These are phyloP conservation scores for Volucella bombylans DNA, from an alignment of 2,888 invertebrate genomes.

Conservation along the genomic window DNA sequence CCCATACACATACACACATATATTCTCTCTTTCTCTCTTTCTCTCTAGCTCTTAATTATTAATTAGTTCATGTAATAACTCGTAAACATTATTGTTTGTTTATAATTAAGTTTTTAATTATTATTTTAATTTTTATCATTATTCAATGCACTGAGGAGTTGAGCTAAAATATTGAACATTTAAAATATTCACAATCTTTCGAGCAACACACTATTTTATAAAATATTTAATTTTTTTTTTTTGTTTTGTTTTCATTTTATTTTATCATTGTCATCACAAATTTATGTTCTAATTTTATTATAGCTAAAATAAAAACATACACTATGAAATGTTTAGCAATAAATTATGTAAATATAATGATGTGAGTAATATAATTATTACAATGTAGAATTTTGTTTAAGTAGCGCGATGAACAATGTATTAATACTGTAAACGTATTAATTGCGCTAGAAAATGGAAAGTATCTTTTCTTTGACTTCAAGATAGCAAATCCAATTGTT, in stretches of 20 bases:
- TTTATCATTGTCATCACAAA: constrained; percentile 10
- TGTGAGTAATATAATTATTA: constrained; percentile 51
- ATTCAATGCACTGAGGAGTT: constrained; percentile 36
- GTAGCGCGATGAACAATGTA: no score
- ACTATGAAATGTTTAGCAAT: constrained; percentile 56
- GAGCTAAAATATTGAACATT: constrained; percentile 36
- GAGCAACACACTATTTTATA: constrained; percentile 2
- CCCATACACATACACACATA: background rate
- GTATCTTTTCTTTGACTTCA: no score
- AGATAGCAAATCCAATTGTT: no score
- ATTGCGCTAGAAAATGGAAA: no score
- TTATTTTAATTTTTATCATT: constrained; percentile 20
- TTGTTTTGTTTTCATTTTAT: background rate
- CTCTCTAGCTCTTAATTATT: constrained; percentile 16
- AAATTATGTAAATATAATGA: constrained; percentile 59
- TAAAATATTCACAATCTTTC: constrained; percentile 40
- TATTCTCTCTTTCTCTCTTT: background rate
- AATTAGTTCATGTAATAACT: background rate
- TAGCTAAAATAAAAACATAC: background rate
- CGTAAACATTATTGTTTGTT: constrained; percentile 4
- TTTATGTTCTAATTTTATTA: constrained; percentile 10
- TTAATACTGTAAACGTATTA: no score
- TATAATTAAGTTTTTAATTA: constrained; percentile 9
- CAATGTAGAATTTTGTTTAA: no score
- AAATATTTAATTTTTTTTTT: no score